A percentile compares a stretch with the other conserved stretches of the same genome.
phyloP scores from a whole-genome alignment of 2,888 invertebrate species.

The Pecten maximus region DNA sequence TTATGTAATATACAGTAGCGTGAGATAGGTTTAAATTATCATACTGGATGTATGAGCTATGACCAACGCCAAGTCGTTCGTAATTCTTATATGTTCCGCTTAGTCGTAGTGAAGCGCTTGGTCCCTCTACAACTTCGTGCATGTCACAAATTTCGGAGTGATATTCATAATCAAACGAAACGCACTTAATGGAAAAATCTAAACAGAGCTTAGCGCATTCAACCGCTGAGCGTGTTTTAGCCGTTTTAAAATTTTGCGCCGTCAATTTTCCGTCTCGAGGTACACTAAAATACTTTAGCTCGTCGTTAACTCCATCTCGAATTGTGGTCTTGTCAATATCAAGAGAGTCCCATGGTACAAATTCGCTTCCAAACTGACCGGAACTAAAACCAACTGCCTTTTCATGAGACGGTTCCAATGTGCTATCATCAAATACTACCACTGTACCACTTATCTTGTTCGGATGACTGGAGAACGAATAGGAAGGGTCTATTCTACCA shows the following conservation, averaged over 20 bases:
- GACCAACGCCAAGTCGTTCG: conserved; percentile 66
- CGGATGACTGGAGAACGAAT: conserved; percentile 69
- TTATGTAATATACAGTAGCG: conserved; percentile 66
- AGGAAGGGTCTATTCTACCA: conserved; percentile 70
- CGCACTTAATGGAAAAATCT: conserved; percentile 61
- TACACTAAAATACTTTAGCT: conserved; percentile 60
- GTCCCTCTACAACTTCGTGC: conserved; percentile 64
- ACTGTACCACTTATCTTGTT: conserved; percentile 64
- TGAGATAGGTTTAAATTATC: conserved; percentile 59
- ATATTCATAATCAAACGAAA: conserved; percentile 69
- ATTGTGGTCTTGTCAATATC: conserved; percentile 53
- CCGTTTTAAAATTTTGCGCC: conserved; percentile 54
- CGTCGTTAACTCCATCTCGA: conserved; percentile 46
- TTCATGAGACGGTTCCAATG: conserved; percentile 55
- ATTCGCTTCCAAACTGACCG: conserved; percentile 64
- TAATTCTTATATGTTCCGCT: conserved; percentile 67
- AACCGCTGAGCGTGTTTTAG: conserved; percentile 51
- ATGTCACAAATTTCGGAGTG: conserved; percentile 68
- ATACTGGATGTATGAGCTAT: conserved; percentile 62
- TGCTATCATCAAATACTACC: conserved; percentile 70
- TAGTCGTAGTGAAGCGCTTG: conserved; percentile 60
- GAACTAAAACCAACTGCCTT: conserved; percentile 67
- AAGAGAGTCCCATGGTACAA: conserved; percentile 61
- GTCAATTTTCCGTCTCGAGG: conserved; percentile 66
- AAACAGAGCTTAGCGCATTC: conserved; percentile 65